Evolutionary conservation across 1,140 invertebrate genomes (phyloP).

Genomic region (Spodoptera frugiperda): DNA sequence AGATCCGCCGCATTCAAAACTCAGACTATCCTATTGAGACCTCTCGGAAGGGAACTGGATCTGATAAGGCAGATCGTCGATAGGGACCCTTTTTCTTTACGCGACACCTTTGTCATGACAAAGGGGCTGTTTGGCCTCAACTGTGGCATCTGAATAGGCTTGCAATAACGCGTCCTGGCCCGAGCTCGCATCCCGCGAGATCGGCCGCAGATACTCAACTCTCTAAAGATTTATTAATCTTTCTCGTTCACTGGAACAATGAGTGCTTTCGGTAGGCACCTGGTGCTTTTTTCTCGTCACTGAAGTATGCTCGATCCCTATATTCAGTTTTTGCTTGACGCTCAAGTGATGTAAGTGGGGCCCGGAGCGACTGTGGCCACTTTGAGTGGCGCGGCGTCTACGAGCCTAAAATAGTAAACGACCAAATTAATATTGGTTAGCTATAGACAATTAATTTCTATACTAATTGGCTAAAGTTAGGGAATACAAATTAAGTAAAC

Average conservation of each 20-base stretch:
- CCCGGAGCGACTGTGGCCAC: constrained; percentile 59
- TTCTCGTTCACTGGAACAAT: constrained; percentile 81
- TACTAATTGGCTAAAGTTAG: constrained; percentile 34
- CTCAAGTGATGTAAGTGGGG: constrained; percentile 63
- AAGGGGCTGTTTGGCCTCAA: constrained; percentile 82
- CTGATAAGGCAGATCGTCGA: constrained; percentile 84
- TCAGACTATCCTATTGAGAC: constrained; percentile 80
- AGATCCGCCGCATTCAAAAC: constrained; percentile 78
- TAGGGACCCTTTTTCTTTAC: constrained; percentile 84
- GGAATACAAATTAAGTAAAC: constrained; percentile 33
- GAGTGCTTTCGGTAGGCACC: constrained; percentile 78
- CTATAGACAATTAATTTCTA: constrained; percentile 26
- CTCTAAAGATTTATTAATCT: constrained; percentile 86
- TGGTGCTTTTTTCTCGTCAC: constrained; percentile 79
- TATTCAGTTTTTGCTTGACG: constrained; percentile 74
- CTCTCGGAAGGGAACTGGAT: constrained; percentile 84
- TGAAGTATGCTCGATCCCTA: constrained; percentile 65
- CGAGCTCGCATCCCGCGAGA: constrained; percentile 80
- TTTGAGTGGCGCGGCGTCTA: constrained; percentile 47
- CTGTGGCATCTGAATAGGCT: constrained; percentile 84
- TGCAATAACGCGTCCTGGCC: constrained; percentile 80
- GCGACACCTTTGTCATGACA: constrained; percentile 85
- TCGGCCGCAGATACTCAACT: constrained; percentile 81
- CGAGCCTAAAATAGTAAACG: constrained; percentile 31
- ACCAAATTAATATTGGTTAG: neutral